Evolutionary conservation across 2,797 vertebrate species (phyloP), one percentile per base, ranked within the genome.

Genomic region (Gymnoscopelus microlampas): DNA sequence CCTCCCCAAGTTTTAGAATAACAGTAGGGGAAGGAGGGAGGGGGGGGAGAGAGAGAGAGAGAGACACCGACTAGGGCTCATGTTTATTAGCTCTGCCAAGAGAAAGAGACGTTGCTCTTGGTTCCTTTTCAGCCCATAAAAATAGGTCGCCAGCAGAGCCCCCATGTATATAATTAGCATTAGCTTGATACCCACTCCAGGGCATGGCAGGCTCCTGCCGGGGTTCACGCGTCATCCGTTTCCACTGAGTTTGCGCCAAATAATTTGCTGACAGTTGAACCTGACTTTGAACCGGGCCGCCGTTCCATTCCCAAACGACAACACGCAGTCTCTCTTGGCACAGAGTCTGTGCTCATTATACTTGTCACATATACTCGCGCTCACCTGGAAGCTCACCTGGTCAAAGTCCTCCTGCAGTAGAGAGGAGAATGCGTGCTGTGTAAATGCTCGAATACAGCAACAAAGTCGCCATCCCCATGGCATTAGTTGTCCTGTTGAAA

Each of bases 1-100:
- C 66, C 61, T 74, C 57, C 63, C 53, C 58, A 69, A 53, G 70
- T 76, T 47, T 60, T 47, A 24, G 19, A 66, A 53, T 48, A 50
- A 14, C 49, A 50, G 12, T 1, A 7, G 3, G 54, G 14, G 57
- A 44, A 35, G 47, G 58, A 47, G 35, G n/a, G 59, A 48, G 59
- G 63, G 57, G 51, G 66, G 51, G 39, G 57, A 56, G 57, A 68
- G 65, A 64, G 39, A 44, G 39, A 44, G 8, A 51, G 13, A 51
- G 50, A 51, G 6, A 35, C 5, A 3, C 35, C 66, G 56, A 70
- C 70, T 68, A 74, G 70, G 66, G 70, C 62, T 26, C 70, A 68
- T 58, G 74, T 78, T 71, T 63, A 63, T 73, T 54, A 73, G 66
- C 66, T 47, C 53, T 60, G 75, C 68, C 58, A 60, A 56, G 10